Percentiles rank a stretch among this genome's conserved stretches.
phyloP scores from a whole-genome alignment of 23 tunicate species.

The Trididemnum nubilum region DNA sequence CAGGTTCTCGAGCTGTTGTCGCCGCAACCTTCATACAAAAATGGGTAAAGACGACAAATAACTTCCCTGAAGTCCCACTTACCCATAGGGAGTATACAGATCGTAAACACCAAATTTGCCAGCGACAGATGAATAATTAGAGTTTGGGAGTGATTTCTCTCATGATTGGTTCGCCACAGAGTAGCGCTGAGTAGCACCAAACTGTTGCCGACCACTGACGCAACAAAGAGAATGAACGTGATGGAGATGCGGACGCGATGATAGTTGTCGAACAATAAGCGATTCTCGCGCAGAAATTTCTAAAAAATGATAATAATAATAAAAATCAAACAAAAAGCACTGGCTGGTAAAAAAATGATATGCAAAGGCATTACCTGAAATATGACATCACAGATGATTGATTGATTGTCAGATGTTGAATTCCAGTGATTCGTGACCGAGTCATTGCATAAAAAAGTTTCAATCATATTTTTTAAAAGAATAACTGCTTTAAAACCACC shows the following conservation, averaged over 20 bases:
- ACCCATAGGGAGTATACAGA: conserved; percentile 77
- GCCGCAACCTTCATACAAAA: no score
- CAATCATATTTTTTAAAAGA: no score
- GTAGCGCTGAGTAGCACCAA: conserved; percentile 65
- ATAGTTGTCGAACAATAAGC: conserved; percentile 41
- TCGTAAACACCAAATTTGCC: conserved; percentile 72
- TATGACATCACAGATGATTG: background rate
- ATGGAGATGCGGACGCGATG: conserved; percentile 48
- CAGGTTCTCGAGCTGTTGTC: no score
- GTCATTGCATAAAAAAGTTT: no score
- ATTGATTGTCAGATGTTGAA: background rate
- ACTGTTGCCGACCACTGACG: conserved; percentile 60
- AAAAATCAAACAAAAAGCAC: no score
- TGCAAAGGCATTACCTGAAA: no score
- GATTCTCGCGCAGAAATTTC: conserved; percentile 38
- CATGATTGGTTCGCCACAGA: conserved; percentile 33
- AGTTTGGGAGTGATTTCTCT: conserved; percentile 42
- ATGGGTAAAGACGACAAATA: no score
- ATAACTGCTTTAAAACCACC: no score
- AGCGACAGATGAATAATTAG: conserved; percentile 54
- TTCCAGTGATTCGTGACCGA: no score
- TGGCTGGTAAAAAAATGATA: no score
- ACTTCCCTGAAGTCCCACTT: no score
- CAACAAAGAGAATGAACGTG: conserved; percentile 56
- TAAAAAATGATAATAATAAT: conserved; percentile 15